These are phyloP conservation scores for Girardinus metallicus DNA, from an alignment of 2,797 vertebrate species.

Conservation along the genomic window DNA sequence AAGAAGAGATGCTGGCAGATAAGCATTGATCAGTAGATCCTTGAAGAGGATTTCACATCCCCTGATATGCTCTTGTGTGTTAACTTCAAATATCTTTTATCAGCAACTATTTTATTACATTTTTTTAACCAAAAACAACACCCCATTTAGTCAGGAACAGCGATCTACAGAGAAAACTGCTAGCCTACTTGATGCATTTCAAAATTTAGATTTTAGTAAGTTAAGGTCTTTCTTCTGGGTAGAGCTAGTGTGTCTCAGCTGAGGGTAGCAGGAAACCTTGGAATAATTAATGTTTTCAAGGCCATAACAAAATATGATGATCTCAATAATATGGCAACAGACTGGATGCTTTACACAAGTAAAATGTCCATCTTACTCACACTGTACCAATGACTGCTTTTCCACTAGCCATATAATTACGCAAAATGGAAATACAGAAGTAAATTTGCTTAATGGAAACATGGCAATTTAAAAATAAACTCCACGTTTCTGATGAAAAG, in stretches of 20 bases:
- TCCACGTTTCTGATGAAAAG: no score
- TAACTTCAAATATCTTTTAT: neutral
- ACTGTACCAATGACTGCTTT: neutral
- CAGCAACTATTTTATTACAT: no score
- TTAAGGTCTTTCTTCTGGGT: neutral
- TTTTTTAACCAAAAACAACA: neutral
- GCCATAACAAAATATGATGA: neutral
- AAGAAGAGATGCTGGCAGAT: neutral
- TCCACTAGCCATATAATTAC: no score
- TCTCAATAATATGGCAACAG: neutral
- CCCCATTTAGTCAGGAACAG: neutral
- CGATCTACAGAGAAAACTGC: neutral
- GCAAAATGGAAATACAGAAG: no score
- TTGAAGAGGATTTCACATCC: neutral
- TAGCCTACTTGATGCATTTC: neutral
- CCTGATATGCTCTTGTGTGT: neutral
- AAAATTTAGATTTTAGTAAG: neutral
- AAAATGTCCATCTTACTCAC: neutral
- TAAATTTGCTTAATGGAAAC: no score
- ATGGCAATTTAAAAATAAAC: no score
- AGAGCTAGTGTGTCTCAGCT: neutral
- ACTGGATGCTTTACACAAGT: neutral
- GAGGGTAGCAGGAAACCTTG: neutral
- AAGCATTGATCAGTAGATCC: neutral
- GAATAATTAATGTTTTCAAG: neutral